Base-by-base conservation (phyloP, 2,113 vertebrate genomes). In the Pelmatolapia mariae region DNA sequence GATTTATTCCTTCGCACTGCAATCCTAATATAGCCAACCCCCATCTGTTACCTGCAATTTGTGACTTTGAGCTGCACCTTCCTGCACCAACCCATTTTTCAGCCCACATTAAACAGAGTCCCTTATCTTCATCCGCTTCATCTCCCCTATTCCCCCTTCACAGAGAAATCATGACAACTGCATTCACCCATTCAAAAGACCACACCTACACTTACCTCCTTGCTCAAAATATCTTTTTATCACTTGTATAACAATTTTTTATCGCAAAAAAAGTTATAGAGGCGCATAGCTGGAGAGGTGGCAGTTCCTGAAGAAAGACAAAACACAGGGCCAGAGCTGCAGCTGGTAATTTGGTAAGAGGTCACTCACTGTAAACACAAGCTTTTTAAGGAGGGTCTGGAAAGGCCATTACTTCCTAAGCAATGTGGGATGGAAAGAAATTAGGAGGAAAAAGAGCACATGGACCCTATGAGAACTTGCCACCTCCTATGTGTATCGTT, bases 271-370 rank as follows among this genome's bases (percentile, higher is more conserved):
- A 19, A 31, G 29, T 52, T 66, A 80, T 11, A 45, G 18, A 57
- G 87, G 12, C 18, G 12, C 52, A 22, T 15, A 6, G 33, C 43
- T 76, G 15, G 36, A 29, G 22, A 24, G 36, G 26, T 73, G 83
- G 68, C 56, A 53, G 83, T 94, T 94, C 93, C 95, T 40, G 79
- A 86, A 92, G 95, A 94, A 93, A 92, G 94, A 96, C 94, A 94
- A 92, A 96, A 96, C 94, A 93, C 89, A 94, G 91, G 79, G 86
- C 93, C 92, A 92, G 91, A 89, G 93, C 83, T 80, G 87, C 97
- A 96, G 96, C 96, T 96, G 96, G 93, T 96, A 95, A 96, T 95
- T 95, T 95, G 95, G 94, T 94, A 94, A 95, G 92, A 96, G 96
- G 95, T 96, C 95, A 90, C 89, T 94, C 89, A 92, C 93, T 94